Conservation (phyloP, 1,140 invertebrate species). For the Atta texana region DNA sequence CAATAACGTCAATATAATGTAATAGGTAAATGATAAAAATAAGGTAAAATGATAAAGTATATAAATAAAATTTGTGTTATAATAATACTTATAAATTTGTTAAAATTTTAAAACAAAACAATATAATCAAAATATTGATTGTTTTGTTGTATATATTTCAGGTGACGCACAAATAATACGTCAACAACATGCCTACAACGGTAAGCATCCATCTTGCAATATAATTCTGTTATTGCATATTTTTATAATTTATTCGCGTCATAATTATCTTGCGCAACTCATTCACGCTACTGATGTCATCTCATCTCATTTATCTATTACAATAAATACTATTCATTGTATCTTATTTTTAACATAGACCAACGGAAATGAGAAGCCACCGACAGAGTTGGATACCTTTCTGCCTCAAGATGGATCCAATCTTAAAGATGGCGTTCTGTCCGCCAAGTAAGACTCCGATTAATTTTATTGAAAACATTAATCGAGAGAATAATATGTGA, state of each 20-base stretch:
- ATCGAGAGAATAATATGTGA: neutral
- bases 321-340: neutral
- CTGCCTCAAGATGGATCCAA: conserved; percentile 88
- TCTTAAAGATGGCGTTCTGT: conserved; percentile 82
- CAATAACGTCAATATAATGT: neutral
- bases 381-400: conserved; percentile 89
- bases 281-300: neutral
- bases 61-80: neutral
- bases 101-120: neutral
- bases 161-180: conserved; percentile 29
- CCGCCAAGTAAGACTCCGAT: conserved; percentile 78
- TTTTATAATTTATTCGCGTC: conserved; percentile 25
- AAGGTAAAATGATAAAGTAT: neutral
- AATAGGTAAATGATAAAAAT: neutral
- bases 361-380: conserved; percentile 77
- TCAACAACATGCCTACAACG: conserved; percentile 23
- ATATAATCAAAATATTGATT: neutral
- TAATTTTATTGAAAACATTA: neutral
- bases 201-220: conserved; percentile 7
- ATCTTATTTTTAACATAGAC: conserved; percentile 67
- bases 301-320: neutral
- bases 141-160: conserved; percentile 1
- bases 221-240: neutral
- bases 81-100: conserved; percentile 3
- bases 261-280: neutral